Conservation (phyloP, 1,140 invertebrate genomes). For the Drosophila ohnishii region DNA sequence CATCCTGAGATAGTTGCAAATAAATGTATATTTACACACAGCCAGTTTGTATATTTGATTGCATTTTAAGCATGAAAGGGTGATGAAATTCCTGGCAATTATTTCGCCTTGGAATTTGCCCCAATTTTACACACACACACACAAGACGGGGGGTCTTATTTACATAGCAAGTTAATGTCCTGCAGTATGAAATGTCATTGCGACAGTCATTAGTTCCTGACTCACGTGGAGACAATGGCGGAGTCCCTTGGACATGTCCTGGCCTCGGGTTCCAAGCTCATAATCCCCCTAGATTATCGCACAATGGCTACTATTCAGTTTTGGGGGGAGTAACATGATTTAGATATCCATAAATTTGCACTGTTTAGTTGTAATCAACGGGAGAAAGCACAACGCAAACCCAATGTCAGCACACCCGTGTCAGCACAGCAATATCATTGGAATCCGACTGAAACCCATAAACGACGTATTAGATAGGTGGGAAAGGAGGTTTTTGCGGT, state of each 20-base stretch:
- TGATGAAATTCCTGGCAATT: conserved; percentile 23
- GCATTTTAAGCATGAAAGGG: conserved; percentile 10
- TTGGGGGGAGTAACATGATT: conserved; percentile 39
- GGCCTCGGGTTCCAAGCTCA: not conserved
- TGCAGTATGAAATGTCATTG: conserved; percentile 23
- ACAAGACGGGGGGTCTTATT: conserved; percentile 2
- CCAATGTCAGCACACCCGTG: conserved; percentile 17
- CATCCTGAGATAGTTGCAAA: conserved; percentile 1
- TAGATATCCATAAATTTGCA: conserved; percentile 59
- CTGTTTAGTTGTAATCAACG: conserved; percentile 54
- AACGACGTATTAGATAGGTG: conserved; percentile 13
- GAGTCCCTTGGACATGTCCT: not conserved
- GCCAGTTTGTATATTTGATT: conserved; percentile 31
- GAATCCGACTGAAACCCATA: conserved; percentile 21
- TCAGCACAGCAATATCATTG: conserved; percentile 48
- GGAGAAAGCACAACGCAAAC: conserved; percentile 8
- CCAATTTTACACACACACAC: not conserved
- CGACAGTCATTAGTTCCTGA: conserved; percentile 30
- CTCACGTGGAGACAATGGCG: conserved; percentile 20
- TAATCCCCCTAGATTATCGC: conserved; percentile 54
- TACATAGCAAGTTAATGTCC: conserved; percentile 16
- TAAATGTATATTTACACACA: conserved; percentile 10
- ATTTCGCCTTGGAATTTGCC: conserved; percentile 1
- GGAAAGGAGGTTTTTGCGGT: not conserved
- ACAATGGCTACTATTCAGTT: conserved; percentile 17